These are phyloP conservation scores for Drosophila truncata DNA, from an alignment of 1,140 invertebrate species.

Conservation along the genomic window DNA sequence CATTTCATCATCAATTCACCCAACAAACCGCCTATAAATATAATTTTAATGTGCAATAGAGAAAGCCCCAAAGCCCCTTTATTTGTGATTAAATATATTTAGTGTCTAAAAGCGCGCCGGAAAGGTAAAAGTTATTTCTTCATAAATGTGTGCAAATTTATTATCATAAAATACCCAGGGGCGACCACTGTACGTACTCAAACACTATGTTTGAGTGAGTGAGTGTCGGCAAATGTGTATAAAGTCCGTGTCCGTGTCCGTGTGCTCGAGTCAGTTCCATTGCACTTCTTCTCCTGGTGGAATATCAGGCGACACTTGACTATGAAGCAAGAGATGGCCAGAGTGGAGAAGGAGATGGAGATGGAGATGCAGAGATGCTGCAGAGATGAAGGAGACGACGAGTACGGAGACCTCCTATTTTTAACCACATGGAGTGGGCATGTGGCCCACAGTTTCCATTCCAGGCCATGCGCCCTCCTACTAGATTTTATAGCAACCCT, in stretches of 20 bases:
- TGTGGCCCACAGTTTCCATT: conserved; percentile 45
- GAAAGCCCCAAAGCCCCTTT: conserved; percentile 11
- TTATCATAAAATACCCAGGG: conserved; percentile 7
- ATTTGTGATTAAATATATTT: conserved; percentile 27
- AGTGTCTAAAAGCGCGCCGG: neutral
- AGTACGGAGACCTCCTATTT: conserved; percentile 47
- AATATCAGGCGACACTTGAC: conserved; percentile 58
- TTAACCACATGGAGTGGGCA: conserved; percentile 61
- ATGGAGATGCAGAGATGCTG: conserved; percentile 15
- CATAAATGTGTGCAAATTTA: conserved; percentile 5
- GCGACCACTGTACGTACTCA: conserved; percentile 36
- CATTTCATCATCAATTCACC: neutral
- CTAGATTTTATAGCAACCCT: neutral
- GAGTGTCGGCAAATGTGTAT: conserved; percentile 7
- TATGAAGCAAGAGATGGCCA: conserved; percentile 55
- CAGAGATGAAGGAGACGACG: conserved; percentile 17
- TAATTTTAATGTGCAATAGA: conserved; percentile 15
- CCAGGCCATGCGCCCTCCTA: conserved; percentile 21
- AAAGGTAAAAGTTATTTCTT: conserved; percentile 20
- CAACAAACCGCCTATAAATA: neutral
- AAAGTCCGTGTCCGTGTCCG: conserved; percentile 7
- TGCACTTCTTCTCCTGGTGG: conserved; percentile 37
- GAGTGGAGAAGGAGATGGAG: conserved; percentile 6
- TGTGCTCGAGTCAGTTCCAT: conserved; percentile 37
- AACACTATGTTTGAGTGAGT: conserved; percentile 1